Conservation (phyloP, 2,888 invertebrate species). For the Unio pictorum region DNA sequence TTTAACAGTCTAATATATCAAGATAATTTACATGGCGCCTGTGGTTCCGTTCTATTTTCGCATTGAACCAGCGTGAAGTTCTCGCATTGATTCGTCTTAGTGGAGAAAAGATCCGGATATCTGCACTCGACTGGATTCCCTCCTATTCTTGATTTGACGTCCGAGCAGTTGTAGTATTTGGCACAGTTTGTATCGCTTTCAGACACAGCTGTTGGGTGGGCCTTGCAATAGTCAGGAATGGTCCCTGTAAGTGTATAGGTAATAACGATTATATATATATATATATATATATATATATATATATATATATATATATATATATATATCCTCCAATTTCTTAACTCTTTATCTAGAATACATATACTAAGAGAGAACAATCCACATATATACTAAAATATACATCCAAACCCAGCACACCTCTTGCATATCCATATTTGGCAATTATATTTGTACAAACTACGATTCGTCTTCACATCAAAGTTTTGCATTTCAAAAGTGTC, state of each 20-base stretch:
- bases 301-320: too few relatives aligned
- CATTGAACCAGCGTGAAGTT: slow-evolving; percentile 29
- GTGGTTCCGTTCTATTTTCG: slow-evolving; percentile 27
- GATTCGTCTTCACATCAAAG: too few relatives aligned
- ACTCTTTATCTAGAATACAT: too few relatives aligned
- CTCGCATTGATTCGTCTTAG: slow-evolving; percentile 21
- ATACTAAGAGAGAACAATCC: too few relatives aligned
- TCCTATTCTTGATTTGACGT: slow-evolving; percentile 9
- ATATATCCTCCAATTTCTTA: too few relatives aligned
- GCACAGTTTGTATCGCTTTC: slow-evolving; percentile 33
- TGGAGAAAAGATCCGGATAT: slow-evolving; percentile 39
- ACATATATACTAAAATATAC: too few relatives aligned
- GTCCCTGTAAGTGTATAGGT: slow-evolving; percentile 4
- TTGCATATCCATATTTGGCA: too few relatives aligned
- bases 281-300: too few relatives aligned
- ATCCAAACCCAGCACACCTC: too few relatives aligned
- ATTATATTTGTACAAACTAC: too few relatives aligned
- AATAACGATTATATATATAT: neutral
- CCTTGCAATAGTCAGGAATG: slow-evolving; percentile 24
- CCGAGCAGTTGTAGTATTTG: slow-evolving; percentile 40
- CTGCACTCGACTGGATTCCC: slow-evolving; percentile 24
- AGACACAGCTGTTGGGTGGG: slow-evolving; percentile 21
- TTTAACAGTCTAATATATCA: too few relatives aligned
- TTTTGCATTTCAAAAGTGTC: neutral
- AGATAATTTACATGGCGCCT: slow-evolving; percentile 34